Percentiles rank a stretch among this genome's conserved stretches.
These are phyloP conservation scores for Lutjanus argentimaculatus DNA, from an alignment of 2,797 vertebrate genomes.

Conservation along the genomic window DNA sequence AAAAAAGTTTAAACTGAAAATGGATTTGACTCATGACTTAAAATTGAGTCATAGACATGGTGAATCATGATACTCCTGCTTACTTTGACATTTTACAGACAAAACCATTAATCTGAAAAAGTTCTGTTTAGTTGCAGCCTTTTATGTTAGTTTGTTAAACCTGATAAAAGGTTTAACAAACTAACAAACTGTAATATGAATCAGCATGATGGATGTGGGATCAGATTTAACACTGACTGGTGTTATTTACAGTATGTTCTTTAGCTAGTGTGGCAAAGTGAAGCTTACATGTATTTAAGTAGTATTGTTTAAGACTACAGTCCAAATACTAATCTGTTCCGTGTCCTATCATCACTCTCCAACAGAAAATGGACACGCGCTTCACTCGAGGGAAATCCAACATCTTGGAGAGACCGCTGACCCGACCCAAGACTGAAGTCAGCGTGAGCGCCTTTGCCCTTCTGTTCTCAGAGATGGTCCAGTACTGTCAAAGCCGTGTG, in stretches of 20 bases:
- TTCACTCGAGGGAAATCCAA: conserved; percentile 95
- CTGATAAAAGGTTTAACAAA: too few species aligned
- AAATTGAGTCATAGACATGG: too few species aligned
- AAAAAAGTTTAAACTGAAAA: too few species aligned
- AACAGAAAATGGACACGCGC: conserved; percentile 89
- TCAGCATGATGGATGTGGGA: not conserved
- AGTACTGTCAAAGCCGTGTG: conserved; percentile 97
- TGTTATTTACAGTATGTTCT: not conserved
- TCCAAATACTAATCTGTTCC: too few species aligned
- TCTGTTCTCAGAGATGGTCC: conserved; percentile 97
- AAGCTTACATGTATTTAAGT: too few species aligned
- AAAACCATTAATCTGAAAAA: not conserved
- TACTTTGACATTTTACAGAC: not conserved
- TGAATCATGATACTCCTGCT: too few species aligned
- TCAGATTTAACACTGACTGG: not conserved
- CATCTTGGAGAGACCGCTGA: conserved; percentile 91
- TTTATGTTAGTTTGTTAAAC: not conserved
- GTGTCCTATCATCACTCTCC: not conserved
- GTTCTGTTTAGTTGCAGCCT: not conserved
- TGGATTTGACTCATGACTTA: too few species aligned
- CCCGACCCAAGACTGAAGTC: conserved; percentile 91
- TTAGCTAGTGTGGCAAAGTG: not conserved
- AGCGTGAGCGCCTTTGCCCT: conserved; percentile 93
- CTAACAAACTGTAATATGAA: not conserved
- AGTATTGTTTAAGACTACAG: too few species aligned